Evolutionary conservation across 2,888 invertebrate genomes (phyloP).

Genomic region (Cephus pulcher): DNA sequence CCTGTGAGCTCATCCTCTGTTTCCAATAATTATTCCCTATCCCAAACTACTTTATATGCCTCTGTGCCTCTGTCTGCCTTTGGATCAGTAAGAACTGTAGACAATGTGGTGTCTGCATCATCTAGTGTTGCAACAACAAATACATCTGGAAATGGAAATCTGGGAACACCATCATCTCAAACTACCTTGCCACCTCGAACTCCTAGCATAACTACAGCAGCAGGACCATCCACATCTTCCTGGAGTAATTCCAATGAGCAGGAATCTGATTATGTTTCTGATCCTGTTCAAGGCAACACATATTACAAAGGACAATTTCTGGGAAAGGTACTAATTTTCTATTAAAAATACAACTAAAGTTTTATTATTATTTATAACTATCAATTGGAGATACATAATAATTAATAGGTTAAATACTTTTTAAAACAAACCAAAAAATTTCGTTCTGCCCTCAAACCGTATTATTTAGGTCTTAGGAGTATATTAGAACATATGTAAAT

Average conservation of each 20-base stretch:
- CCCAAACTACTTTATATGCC: background rate
- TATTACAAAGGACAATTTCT: slow-evolving; percentile 59
- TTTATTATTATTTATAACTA: background rate
- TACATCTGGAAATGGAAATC: background rate
- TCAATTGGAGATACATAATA: background rate
- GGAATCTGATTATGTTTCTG: slow-evolving; percentile 53
- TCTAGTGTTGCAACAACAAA: background rate
- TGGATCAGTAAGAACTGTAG: background rate
- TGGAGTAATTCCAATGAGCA: slow-evolving; percentile 48
- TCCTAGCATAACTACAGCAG: background rate
- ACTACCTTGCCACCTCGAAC: background rate
- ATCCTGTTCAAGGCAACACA: slow-evolving; percentile 57
- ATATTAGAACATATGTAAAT: background rate
- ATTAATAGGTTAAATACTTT: background rate
- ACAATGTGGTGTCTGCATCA: background rate
- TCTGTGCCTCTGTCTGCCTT: background rate
- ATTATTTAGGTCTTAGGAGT: background rate
- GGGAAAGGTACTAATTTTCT: slow-evolving; percentile 48
- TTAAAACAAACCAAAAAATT: background rate
- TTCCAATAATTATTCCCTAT: background rate
- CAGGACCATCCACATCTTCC: slow-evolving; percentile 43
- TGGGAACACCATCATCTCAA: background rate
- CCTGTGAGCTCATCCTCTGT: background rate
- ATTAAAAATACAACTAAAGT: background rate
- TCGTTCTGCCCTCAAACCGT: background rate